Percentiles rank a stretch among this genome's conserved stretches.
Evolutionary conservation across 2,113 vertebrate genomes (phyloP).

Genomic region (Pseudois nayaur): DNA sequence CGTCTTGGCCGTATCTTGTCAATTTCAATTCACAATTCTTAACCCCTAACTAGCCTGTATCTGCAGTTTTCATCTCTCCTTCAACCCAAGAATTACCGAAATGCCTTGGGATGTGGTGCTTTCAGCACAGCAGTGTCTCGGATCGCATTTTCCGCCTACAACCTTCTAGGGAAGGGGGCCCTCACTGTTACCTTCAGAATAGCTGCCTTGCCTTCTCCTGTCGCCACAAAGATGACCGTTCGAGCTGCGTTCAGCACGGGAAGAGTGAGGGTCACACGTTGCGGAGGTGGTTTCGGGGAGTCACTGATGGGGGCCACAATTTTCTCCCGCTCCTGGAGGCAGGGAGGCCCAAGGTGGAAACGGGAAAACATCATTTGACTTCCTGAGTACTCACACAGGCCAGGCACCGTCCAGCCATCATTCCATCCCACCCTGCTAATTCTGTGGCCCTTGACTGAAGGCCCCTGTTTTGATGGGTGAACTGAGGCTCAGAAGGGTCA

Average conservation of each 20-base stretch:
- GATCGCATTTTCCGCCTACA: background rate
- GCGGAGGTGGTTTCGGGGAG: slow-evolving; percentile 91
- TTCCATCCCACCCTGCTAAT: background rate
- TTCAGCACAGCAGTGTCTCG: background rate
- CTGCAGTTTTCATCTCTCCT: background rate
- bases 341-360: accelerated
- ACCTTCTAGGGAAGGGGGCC: background rate
- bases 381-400: background rate
- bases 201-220: slow-evolving; percentile 90
- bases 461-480: background rate
- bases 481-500: background rate
- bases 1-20: background rate
- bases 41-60: background rate
- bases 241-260: slow-evolving; percentile 90
- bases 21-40: background rate
- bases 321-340: slow-evolving; percentile 84
- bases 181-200: slow-evolving; percentile 86
- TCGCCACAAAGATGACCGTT: slow-evolving; percentile 89
- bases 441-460: accelerated
- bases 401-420: background rate
- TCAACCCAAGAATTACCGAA: background rate
- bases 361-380: background rate
- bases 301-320: slow-evolving; percentile 90
- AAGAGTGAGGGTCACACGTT: slow-evolving; percentile 90
- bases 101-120: background rate